Conservation (phyloP, 1,140 invertebrate species). For the Potamilus streckersoni region DNA sequence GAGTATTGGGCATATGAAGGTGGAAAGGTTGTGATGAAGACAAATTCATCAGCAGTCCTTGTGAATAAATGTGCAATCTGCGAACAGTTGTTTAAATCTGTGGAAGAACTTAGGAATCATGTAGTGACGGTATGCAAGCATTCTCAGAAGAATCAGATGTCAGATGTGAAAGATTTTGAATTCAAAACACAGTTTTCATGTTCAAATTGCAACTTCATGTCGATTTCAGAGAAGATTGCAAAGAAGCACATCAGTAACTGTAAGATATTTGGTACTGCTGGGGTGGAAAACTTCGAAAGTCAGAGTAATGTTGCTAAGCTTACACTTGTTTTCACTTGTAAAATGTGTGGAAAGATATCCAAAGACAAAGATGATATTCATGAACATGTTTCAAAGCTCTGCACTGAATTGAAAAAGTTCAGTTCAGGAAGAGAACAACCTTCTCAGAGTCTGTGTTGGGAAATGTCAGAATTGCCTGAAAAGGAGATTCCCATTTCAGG, state of each 20-base stretch:
- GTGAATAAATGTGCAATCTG: constrained; percentile 18
- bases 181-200: constrained; percentile 10
- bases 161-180: constrained; percentile 5
- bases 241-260: constrained; percentile 17
- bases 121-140: constrained; percentile 12
- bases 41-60: no score
- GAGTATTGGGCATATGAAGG: no score
- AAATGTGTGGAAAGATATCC: constrained; percentile 23
- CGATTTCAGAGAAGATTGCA: constrained; percentile 5
- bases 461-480: no score
- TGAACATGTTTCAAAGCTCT: constrained; percentile 22
- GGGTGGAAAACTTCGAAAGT: no score
- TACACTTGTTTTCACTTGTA: constrained; percentile 5
- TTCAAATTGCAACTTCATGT: constrained; percentile 19
- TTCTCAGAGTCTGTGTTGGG: no score
- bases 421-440: constrained; percentile 4
- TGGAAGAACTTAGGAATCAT: constrained; percentile 22
- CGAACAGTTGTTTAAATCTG: constrained; percentile 5
- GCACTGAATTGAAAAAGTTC: constrained; percentile 21
- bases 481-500: no score
- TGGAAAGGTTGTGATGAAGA: no score
- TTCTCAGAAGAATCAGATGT: not conserved
- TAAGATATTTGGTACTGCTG: not conserved
- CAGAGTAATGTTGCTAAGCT: constrained; percentile 5
- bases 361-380: constrained; percentile 5